These are phyloP conservation scores for Strix uralensis DNA, from an alignment of 2,113 vertebrate genomes.

Conservation along the genomic window DNA sequence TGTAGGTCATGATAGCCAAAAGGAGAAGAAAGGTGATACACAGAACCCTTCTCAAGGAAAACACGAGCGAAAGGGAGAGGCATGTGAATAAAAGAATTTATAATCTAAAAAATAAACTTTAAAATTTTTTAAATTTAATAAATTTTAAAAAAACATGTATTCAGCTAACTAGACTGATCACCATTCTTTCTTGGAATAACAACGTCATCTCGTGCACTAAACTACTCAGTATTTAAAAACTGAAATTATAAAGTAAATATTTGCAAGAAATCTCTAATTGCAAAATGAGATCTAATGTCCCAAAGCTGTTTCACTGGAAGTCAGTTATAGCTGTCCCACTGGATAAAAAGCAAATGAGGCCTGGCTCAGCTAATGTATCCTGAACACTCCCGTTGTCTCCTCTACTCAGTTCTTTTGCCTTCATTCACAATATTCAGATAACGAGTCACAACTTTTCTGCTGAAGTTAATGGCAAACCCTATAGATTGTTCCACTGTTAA, in stretches of 20 bases:
- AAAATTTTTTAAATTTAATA: background rate
- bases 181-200: background rate
- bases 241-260: background rate
- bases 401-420: background rate
- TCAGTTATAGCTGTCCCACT: background rate
- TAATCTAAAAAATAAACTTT: background rate
- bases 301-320: background rate
- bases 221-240: background rate
- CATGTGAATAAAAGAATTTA: background rate
- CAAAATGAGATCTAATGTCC: background rate
- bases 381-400: background rate
- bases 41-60: background rate
- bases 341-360: background rate
- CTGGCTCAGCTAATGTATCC: background rate
- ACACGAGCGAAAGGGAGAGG: background rate
- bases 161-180: background rate
- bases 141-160: accelerated
- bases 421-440: background rate
- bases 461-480: background rate
- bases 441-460: background rate
- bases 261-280: background rate
- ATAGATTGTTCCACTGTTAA: background rate
- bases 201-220: background rate
- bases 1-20: background rate
- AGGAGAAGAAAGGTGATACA: background rate